Conservation (phyloP, 35 echinoderm and acorn worm species). For the Apostichopus japonicus region DNA sequence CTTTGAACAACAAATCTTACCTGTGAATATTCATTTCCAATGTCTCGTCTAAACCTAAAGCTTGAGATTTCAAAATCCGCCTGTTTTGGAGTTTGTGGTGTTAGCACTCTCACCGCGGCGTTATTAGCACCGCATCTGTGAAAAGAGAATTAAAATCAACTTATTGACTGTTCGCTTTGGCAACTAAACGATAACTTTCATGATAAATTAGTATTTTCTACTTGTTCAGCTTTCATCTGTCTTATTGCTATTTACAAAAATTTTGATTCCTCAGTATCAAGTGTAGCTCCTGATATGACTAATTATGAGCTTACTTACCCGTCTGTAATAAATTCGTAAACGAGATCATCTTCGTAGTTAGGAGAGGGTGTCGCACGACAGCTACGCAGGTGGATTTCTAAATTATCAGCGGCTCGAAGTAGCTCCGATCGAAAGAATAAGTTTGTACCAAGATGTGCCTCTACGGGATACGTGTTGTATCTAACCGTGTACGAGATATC, state of each 20-base stretch:
- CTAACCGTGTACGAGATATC: conserved; percentile 14
- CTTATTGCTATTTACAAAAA: no score
- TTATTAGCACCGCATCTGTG: conserved; percentile 17
- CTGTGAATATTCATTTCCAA: conserved; percentile 8
- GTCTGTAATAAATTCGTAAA: conserved; percentile 7
- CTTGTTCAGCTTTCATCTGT: no score
- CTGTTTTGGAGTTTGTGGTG: not conserved
- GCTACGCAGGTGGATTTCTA: conserved; percentile 14
- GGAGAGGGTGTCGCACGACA: conserved; percentile 6
- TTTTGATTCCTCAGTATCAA: no score
- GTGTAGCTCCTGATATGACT: no score
- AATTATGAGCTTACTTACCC: not conserved
- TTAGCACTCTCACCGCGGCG: not conserved
- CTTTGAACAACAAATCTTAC: not conserved
- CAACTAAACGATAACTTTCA: no score
- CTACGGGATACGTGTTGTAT: not conserved
- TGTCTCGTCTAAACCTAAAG: conserved; percentile 15
- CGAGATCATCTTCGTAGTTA: not conserved
- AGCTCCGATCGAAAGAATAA: conserved; percentile 14
- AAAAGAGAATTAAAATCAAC: not conserved
- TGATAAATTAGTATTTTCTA: no score
- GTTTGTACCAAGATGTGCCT: not conserved
- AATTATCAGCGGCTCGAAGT: not conserved
- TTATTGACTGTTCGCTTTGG: no score
- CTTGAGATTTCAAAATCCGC: conserved; percentile 28